Conservation (phyloP, 2,888 invertebrate species). For the Drosophila mettleri region DNA sequence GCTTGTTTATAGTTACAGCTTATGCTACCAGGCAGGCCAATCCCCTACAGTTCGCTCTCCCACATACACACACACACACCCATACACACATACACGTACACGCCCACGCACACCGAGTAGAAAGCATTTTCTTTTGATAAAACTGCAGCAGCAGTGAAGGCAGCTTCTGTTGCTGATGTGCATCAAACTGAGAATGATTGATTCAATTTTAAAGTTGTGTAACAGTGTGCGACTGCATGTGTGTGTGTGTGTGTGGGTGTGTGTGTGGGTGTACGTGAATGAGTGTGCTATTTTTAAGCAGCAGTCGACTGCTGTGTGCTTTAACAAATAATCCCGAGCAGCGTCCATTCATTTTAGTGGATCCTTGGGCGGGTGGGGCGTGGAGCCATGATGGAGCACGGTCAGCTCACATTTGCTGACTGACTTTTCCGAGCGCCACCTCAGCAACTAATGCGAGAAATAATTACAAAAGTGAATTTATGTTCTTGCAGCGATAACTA, state of each 20-base stretch:
- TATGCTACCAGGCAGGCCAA: conserved; percentile 65
- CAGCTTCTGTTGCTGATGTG: conserved; percentile 83
- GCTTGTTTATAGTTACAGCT: conserved; percentile 81
- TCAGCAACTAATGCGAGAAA: conserved; percentile 83
- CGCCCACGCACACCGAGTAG: background rate
- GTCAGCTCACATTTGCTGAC: conserved; percentile 55
- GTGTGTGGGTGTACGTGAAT: conserved; percentile 31
- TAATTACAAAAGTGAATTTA: conserved; percentile 83
- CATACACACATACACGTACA: conserved; percentile 1
- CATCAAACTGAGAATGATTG: conserved; percentile 84
- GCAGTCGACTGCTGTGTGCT: conserved; percentile 63
- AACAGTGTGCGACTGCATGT: conserved; percentile 33
- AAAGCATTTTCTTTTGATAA: conserved; percentile 67
- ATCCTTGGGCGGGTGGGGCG: conserved; percentile 1
- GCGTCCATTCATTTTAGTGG: conserved; percentile 68
- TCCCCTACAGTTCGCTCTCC: background rate
- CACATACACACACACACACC: conserved; percentile 3
- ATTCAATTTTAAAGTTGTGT: conserved; percentile 83
- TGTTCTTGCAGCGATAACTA: conserved; percentile 81
- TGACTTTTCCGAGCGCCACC: conserved; percentile 73
- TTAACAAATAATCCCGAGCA: conserved; percentile 74
- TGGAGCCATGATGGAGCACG: conserved; percentile 49
- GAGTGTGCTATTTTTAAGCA: conserved; percentile 54
- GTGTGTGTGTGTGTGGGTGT: conserved; percentile 31
- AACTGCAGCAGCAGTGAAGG: conserved; percentile 68